Evolutionary conservation across 2,797 vertebrate genomes (phyloP), one percentile per base, ranked within the genome.

Genomic region (Balearica regulorum): DNA sequence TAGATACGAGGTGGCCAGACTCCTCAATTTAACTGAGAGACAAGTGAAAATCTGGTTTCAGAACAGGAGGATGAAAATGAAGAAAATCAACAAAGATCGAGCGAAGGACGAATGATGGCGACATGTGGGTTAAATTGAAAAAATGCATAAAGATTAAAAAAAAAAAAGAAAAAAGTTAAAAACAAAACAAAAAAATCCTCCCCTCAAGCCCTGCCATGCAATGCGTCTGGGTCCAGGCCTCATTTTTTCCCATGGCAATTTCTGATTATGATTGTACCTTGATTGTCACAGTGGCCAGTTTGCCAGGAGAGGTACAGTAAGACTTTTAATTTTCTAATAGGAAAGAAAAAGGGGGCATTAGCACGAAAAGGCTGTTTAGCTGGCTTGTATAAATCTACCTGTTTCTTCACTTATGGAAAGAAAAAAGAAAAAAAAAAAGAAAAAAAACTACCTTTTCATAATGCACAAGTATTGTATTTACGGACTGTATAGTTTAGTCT

Each of bases 1-100:
- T 83, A 99, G 99, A 97, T 99, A 99, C 75, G 99, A 99, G 94
- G 98, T 99, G 94, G 99, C 99, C 57, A 98, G 99, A 87, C 96
- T 99, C 72, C 99, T 99, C 95, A 99, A 98, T 98, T 98, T 99
- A 97, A 99, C 99, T 24, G 99, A 99, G 97, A 99, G 99, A 98
- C 99, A 99, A 98, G 99, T 99, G 96, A 99, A 99, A 98, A 99
- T 99, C 97, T 99, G 99, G 99, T 99, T 99, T 98, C 99, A 99
- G 98, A 99, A 99, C 97, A 99, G 99, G 97, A 99, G 99, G 97
- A 99, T 99, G 99, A 99, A 99, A 98, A 99, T 99, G 99, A 99
- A 99, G 98, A 99, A 99, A 97, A 99, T 99, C 96, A 99, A 99
- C 98, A 99, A 99, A 98, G 99, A 99, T 89, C 98, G 99, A 91